phyloP scores from a whole-genome alignment of 1,140 invertebrate species.

The Vollenhovia emeryi region DNA sequence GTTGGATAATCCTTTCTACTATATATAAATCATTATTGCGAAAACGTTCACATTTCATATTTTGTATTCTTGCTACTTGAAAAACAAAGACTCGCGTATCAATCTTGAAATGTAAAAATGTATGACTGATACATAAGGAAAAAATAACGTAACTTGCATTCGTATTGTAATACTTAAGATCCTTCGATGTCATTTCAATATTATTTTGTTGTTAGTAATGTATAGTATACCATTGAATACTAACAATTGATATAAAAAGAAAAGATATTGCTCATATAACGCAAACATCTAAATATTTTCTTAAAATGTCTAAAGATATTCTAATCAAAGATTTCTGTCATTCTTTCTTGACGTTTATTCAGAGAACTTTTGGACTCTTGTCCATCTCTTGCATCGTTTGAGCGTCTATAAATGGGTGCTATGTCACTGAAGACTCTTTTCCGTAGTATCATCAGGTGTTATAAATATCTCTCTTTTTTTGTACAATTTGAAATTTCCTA shows the following conservation, averaged over 20 bases:
- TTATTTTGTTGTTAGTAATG: slow-evolving; percentile 8
- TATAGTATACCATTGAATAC: slow-evolving; percentile 14
- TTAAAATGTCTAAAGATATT: not conserved
- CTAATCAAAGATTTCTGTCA: too few species aligned
- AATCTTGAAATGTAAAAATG: slow-evolving; percentile 52
- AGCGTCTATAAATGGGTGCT: slow-evolving; percentile 21
- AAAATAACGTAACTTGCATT: slow-evolving; percentile 20
- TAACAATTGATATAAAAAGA: slow-evolving; percentile 66
- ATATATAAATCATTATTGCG: not conserved
- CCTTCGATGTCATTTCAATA: not conserved
- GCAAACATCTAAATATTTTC: not conserved
- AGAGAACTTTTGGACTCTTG: not conserved
- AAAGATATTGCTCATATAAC: slow-evolving; percentile 3
- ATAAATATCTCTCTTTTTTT: slow-evolving; percentile 22
- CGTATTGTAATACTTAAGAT: slow-evolving; percentile 42
- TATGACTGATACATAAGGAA: slow-evolving; percentile 44
- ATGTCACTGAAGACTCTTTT: slow-evolving; percentile 41
- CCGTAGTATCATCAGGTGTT: slow-evolving; percentile 39
- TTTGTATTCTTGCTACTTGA: not conserved
- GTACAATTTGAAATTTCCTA: not conserved
- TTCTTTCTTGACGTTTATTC: not conserved
- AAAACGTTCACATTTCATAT: slow-evolving; percentile 39
- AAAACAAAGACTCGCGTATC: slow-evolving; percentile 46
- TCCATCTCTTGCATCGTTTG: not conserved
- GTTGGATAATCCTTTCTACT: too few species aligned